These are phyloP conservation scores for Cybosia mesomella DNA, from an alignment of 2,888 invertebrate genomes.

Conservation along the genomic window DNA sequence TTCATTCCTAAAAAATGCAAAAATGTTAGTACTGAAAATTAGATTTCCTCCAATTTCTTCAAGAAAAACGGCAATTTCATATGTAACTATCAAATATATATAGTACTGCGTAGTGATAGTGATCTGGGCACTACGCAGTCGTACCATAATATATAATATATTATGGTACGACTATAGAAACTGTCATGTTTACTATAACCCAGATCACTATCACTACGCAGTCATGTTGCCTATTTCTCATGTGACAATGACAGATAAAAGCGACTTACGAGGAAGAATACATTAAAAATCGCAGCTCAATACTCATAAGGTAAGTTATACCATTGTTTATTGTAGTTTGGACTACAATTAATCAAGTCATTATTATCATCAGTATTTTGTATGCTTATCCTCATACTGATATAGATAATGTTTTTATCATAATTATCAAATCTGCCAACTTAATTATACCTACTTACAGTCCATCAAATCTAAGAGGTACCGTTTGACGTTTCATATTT, in stretches of 20 bases:
- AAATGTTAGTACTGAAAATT: no score
- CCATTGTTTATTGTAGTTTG: not conserved
- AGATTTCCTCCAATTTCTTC: no score
- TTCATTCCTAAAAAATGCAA: no score
- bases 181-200: not conserved
- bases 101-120: no score
- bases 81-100: no score
- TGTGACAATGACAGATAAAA: not conserved
- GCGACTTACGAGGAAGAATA: not conserved
- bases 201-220: not conserved
- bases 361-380: not conserved
- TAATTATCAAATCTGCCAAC: not conserved
- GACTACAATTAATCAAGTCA: not conserved
- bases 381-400: not conserved
- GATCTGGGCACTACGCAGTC: no score
- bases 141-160: no score
- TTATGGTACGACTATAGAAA: no score
- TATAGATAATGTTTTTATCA: not conserved
- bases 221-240: not conserved
- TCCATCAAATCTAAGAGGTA: no score
- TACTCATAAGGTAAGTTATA: not conserved
- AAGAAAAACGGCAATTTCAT: no score
- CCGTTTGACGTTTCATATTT: no score
- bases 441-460: not conserved
- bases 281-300: not conserved